Base-by-base conservation (phyloP, 2,888 invertebrate genomes). In the Rhagophthalmus giganteus region DNA sequence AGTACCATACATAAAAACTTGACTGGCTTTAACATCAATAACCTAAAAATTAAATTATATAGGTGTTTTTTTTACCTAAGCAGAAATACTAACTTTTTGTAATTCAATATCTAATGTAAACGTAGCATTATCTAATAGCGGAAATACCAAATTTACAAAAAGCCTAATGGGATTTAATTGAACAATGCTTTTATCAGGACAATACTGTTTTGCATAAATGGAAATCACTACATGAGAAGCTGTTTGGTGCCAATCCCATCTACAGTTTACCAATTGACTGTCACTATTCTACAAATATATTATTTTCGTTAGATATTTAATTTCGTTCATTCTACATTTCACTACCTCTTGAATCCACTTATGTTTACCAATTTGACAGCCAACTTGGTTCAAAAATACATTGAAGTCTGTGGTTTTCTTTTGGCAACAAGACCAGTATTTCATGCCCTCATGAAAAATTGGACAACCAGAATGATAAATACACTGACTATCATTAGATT, bases 241-340 rank as follows among this genome's bases (percentile, higher is more conserved):
- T 0, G 96, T 97, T 78, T 98, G 97, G 76, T 96, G 94, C 90
- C 94, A 95, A 72, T 98, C 97, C 80, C 90, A 86, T 13, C 95
- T 83, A 69, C 96, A 96, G 48, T 84, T 33, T 8, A 54, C 41
- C 4, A 13, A 7, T 37, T 46, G 35, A 28, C 79, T 1, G 83
- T 77, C 31, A 10, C 12, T 2, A 2, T 51, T 49, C 51, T 55
- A 39, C 25, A 41, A 25, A 25, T 10, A 32, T 3, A 8, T 15
- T 25, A 12, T 3, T n/a, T 13, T 9, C 5, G 24, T n/a, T 34
- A 10, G 8, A 8, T 16, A 10, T 5, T 5, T 3, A 13, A 2
- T 1, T 25, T 1, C 8, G 12, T 2, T 2, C 12, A 16, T 1
- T 16, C 2, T 2, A 1, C 9, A 16, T 3, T 14, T 11, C 20